Conservation (phyloP, 2,797 vertebrate species). For the Enteromius treurensis region DNA sequence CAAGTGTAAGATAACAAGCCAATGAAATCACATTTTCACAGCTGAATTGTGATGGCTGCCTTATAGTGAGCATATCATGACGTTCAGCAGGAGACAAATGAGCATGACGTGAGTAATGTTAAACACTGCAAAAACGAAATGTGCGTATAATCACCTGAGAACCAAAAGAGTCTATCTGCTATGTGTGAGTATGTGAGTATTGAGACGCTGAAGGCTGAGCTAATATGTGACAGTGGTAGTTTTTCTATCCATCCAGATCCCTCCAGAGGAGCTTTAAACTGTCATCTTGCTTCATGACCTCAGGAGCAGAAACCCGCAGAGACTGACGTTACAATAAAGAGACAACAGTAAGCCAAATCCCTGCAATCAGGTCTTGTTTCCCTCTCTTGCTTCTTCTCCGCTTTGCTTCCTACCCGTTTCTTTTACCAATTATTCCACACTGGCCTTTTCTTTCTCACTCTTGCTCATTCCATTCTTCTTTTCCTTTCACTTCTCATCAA, state of each 20-base stretch:
- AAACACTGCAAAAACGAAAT: conserved; percentile 18
- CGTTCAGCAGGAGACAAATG: conserved; percentile 3
- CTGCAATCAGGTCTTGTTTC: conserved; percentile 31
- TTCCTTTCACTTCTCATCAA: neutral
- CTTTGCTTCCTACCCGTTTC: conserved; percentile 9
- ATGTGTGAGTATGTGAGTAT: conserved; percentile 4
- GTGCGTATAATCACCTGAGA: conserved; percentile 40
- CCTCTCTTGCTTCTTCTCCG: neutral
- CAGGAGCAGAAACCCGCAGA: conserved; percentile 17
- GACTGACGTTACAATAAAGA: conserved; percentile 37
- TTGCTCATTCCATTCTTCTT: neutral
- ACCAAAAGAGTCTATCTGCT: conserved; percentile 28
- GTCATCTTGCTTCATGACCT: conserved; percentile 25
- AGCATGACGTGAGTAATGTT: conserved; percentile 41
- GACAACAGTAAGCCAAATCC: conserved; percentile 26
- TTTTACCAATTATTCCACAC: conserved; percentile 26
- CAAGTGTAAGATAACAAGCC: neutral
- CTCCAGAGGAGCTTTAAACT: conserved; percentile 24
- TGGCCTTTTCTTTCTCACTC: conserved; percentile 33
- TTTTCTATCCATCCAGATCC: conserved; percentile 5
- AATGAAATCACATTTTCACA: conserved; percentile 14
- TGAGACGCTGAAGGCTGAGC: conserved; percentile 25
- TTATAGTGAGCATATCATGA: conserved; percentile 34
- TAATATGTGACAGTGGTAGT: conserved; percentile 14
- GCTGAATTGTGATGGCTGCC: conserved; percentile 16